Percentiles rank a stretch among this genome's conserved stretches.
phyloP scores from a whole-genome alignment of 2,113 vertebrate species.

The Callipepla squamata region DNA sequence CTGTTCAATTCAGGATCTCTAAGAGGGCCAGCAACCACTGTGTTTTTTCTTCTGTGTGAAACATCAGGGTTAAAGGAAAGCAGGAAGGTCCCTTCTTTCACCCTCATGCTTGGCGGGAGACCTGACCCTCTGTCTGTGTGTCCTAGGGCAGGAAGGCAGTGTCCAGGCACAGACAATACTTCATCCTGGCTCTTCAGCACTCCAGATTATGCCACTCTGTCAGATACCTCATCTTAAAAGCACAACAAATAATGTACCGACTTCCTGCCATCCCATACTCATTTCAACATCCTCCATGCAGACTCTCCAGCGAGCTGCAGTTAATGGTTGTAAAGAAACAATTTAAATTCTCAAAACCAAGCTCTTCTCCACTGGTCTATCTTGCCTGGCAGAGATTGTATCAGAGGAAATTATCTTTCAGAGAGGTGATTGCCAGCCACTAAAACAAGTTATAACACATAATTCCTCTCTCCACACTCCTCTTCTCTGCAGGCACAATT shows the following conservation, averaged over 20 bases:
- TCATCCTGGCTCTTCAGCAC: background rate
- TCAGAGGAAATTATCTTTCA: background rate
- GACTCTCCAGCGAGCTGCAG: background rate
- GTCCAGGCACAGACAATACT: background rate
- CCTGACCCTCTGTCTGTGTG: background rate
- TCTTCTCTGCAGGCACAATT: background rate
- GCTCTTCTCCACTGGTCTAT: background rate
- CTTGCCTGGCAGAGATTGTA: background rate
- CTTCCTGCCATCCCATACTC: background rate
- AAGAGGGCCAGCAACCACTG: background rate
- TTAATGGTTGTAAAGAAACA: background rate
- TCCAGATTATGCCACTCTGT: background rate
- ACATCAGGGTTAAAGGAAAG: background rate
- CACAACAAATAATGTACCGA: background rate
- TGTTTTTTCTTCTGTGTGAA: background rate
- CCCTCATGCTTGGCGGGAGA: accelerated
- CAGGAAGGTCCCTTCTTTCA: background rate
- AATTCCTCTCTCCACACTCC: background rate
- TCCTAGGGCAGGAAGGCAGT: background rate
- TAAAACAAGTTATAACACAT: background rate
- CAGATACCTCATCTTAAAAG: background rate
- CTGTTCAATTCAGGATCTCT: background rate
- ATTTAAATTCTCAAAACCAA: background rate
- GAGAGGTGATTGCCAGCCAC: background rate
- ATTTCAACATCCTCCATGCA: background rate